These are phyloP conservation scores for Takifugu bimaculatus DNA, from an alignment of 2,113 vertebrate species.

Conservation along the genomic window DNA sequence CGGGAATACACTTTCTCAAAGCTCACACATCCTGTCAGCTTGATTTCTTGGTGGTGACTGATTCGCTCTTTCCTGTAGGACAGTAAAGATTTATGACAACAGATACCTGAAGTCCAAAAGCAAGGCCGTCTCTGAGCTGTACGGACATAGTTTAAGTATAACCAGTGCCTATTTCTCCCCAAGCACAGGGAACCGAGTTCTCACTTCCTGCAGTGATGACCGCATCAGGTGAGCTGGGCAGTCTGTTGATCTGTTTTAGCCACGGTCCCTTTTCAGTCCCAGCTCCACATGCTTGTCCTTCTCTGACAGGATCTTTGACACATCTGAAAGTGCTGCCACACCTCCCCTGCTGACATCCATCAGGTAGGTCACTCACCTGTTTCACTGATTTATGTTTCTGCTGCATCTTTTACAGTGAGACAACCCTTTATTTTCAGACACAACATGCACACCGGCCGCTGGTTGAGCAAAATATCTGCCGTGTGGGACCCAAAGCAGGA, in stretches of 20 bases:
- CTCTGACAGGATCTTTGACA: slow-evolving; percentile 81
- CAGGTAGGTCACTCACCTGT: slow-evolving; percentile 61
- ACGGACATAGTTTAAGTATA: slow-evolving; percentile 74
- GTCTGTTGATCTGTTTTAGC: neutral
- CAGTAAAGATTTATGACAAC: slow-evolving; percentile 78
- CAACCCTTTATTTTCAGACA: slow-evolving; percentile 62
- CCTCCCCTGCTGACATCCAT: slow-evolving; percentile 63
- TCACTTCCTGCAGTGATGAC: slow-evolving; percentile 81
- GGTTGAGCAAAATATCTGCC: slow-evolving; percentile 78
- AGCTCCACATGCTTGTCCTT: neutral
- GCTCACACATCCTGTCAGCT: fast-evolving
- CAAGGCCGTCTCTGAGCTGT: slow-evolving; percentile 69
- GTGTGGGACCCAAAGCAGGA: slow-evolving; percentile 88
- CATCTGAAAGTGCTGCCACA: slow-evolving; percentile 55
- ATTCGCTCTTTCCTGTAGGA: slow-evolving; percentile 62
- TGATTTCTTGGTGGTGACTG: neutral
- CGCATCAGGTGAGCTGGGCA: slow-evolving; percentile 76
- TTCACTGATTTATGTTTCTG: neutral
- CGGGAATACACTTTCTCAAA: neutral
- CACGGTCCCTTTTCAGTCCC: neutral
- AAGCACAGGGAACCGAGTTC: slow-evolving; percentile 77
- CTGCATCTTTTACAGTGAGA: neutral
- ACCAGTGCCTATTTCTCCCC: slow-evolving; percentile 87
- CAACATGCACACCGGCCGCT: slow-evolving; percentile 76
- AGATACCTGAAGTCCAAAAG: slow-evolving; percentile 69